phyloP scores from a whole-genome alignment of 1,140 invertebrate genomes.

The Lepidotrigona ventralis region DNA sequence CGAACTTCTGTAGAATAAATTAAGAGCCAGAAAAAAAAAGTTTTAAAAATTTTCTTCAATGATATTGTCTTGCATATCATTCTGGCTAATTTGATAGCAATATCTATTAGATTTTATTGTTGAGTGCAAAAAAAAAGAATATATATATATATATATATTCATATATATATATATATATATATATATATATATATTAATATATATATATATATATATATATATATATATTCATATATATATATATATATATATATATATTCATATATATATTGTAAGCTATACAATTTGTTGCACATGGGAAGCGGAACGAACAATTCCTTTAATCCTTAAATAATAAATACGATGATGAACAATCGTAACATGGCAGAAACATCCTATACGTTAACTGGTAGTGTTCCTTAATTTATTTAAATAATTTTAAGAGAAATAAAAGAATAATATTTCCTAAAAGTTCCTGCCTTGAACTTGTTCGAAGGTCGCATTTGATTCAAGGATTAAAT shows the following conservation, averaged over 20 bases:
- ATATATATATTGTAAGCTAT: constrained; percentile 5
- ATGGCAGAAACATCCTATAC: background rate
- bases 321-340: constrained; percentile 40
- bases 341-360: background rate
- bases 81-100: constrained; percentile 23
- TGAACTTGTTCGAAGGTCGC: background rate
- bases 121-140: constrained; percentile 2
- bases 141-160: no score
- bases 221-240: no score
- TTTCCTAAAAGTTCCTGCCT: constrained; percentile 2
- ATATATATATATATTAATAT: background rate
- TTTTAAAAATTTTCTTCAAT: constrained; percentile 3
- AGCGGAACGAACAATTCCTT: background rate
- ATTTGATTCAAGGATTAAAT: constrained; percentile 23
- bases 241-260: background rate
- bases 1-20: background rate
- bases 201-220: no score
- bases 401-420: background rate
- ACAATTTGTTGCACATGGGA: constrained; percentile 13
- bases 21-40: background rate
- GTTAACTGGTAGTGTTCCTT: background rate
- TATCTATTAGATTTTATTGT: constrained; percentile 26
- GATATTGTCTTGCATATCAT: constrained; percentile 32
- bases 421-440: background rate
- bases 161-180: no score